Percentiles rank a stretch among this genome's conserved stretches.
Conservation (phyloP, 2,888 invertebrate species). For the Cyaniris semiargus region DNA sequence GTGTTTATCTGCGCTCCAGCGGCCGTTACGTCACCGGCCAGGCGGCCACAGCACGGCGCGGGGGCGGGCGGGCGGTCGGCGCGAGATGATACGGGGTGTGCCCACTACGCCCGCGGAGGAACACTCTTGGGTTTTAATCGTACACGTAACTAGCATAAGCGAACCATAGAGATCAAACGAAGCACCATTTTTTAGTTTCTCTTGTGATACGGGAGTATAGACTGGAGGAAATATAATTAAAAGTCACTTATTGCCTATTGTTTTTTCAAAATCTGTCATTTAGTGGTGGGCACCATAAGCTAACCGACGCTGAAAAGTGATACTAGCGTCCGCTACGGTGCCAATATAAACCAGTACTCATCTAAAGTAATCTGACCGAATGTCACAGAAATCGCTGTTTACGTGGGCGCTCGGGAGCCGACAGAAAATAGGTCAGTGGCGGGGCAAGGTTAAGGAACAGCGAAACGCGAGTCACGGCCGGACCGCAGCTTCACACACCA, state of each 20-base stretch:
- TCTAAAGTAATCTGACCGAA: not conserved
- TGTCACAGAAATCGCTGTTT: slow-evolving; percentile 13
- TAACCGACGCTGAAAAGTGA: not conserved
- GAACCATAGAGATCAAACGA: too few species aligned
- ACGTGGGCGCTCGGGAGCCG: slow-evolving; percentile 39
- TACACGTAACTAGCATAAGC: too few species aligned
- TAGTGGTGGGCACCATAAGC: not conserved
- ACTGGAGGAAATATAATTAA: too few species aligned
- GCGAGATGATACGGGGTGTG: not conserved
- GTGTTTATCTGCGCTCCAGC: not conserved
- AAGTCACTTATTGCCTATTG: not conserved
- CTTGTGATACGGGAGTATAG: not conserved
- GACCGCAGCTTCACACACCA: not conserved
- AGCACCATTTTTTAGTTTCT: not conserved
- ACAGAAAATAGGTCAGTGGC: slow-evolving; percentile 45
- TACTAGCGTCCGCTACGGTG: not conserved
- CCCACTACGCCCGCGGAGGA: not conserved
- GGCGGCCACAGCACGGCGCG: not conserved
- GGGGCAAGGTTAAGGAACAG: slow-evolving; percentile 48
- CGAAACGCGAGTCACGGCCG: slow-evolving; percentile 33
- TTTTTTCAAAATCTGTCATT: not conserved
- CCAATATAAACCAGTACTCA: too few species aligned
- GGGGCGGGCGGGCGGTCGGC: not conserved
- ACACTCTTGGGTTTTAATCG: too few species aligned
- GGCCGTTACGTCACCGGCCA: not conserved